A percentile compares a stretch with the other conserved stretches of the same genome.
Evolutionary conservation across 2,888 invertebrate species (phyloP).

Genomic region (Apamea anceps): DNA sequence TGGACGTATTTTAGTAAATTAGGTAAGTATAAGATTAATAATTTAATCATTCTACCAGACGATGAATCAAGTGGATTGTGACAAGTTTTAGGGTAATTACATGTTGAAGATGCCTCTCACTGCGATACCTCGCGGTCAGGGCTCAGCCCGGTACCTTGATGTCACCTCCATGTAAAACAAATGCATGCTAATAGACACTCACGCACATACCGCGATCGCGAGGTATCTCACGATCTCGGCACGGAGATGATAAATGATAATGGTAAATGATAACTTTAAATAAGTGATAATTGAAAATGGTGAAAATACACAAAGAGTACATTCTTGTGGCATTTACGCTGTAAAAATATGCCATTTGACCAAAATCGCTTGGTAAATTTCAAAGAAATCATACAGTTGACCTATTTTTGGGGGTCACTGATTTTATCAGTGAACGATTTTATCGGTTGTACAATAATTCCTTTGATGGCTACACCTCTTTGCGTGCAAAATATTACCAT

Average conservation of each 20-base stretch:
- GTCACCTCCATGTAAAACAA: no score
- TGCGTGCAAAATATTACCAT: constrained; percentile 17
- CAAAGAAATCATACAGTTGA: constrained; percentile 32
- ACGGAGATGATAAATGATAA: no score
- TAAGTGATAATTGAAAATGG: not conserved
- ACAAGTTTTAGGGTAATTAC: not conserved
- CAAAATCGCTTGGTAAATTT: not conserved
- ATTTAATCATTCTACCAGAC: not conserved
- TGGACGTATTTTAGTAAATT: not conserved
- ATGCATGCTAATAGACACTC: no score
- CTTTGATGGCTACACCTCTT: not conserved
- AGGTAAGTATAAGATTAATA: not conserved
- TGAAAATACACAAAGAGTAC: not conserved
- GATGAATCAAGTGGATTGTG: not conserved
- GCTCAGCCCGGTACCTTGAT: no score
- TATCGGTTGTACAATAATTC: not conserved
- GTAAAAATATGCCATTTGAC: not conserved
- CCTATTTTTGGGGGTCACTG: constrained; percentile 27
- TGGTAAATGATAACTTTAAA: no score
- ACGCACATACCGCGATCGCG: no score
- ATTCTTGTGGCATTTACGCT: not conserved
- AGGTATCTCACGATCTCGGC: no score
- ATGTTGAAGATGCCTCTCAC: no score
- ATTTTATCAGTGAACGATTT: constrained; percentile 5
- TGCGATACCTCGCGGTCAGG: no score